Percentiles rank a stretch among this genome's conserved stretches.
phyloP scores from a whole-genome alignment of 1,140 invertebrate species.

The Calliopsis andreniformis region DNA sequence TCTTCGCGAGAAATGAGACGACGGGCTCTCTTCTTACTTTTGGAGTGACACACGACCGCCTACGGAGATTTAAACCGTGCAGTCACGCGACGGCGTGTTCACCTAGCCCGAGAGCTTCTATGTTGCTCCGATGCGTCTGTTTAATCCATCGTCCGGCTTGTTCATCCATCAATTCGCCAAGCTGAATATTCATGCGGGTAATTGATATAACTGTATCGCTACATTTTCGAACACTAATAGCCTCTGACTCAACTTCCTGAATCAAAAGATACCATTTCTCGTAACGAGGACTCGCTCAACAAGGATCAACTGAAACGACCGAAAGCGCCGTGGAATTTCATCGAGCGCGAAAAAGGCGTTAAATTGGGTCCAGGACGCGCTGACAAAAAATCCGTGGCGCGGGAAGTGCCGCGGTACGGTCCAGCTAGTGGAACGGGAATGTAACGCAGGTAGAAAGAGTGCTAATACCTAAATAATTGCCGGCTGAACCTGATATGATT shows the following conservation, averaged over 20 bases:
- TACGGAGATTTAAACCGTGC: constrained; percentile 36
- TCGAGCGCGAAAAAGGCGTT: constrained; percentile 45
- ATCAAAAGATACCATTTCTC: too few species aligned
- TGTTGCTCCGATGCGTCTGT: neutral
- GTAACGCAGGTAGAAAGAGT: constrained; percentile 53
- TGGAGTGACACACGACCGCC: constrained; percentile 40
- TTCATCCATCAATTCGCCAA: too few species aligned
- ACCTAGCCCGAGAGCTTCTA: constrained; percentile 15
- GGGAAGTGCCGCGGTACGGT: constrained; percentile 8
- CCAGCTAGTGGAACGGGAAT: constrained; percentile 28
- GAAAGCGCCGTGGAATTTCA: constrained; percentile 24
- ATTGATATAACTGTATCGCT: too few species aligned
- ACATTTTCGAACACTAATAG: too few species aligned
- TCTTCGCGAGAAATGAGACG: constrained; percentile 58
- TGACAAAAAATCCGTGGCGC: constrained; percentile 38
- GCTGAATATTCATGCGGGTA: too few species aligned
- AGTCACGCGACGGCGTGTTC: constrained; percentile 52
- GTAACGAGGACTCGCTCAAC: too few species aligned
- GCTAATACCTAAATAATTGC: constrained; percentile 77
- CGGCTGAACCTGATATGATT: constrained; percentile 75
- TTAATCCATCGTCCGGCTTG: too few species aligned
- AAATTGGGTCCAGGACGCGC: neutral
- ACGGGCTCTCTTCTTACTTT: constrained; percentile 25
- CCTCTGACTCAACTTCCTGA: too few species aligned
- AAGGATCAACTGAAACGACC: neutral